A percentile compares a stretch with the other conserved stretches of the same genome.
phyloP scores from a whole-genome alignment of 2,113 vertebrate genomes.

The Potamarius usumacintae region DNA sequence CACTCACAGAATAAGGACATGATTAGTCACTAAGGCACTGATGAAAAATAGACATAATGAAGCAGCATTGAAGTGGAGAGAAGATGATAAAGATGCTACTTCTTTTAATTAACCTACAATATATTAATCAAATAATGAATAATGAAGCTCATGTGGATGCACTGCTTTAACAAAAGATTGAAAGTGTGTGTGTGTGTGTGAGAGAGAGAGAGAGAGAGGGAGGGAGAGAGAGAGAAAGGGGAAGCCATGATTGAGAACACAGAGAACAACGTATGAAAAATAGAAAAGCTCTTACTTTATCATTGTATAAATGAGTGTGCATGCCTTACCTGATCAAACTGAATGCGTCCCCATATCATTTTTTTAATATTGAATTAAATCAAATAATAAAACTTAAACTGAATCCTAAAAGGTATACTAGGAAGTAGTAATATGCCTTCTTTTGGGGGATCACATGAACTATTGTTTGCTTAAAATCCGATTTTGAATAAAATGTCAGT shows the following conservation, averaged over 20 bases:
- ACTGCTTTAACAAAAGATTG: constrained; percentile 11
- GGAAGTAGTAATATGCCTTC: not conserved
- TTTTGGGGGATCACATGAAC: constrained; percentile 4
- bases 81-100: constrained; percentile 14
- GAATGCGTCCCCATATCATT: not conserved
- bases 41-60: constrained; percentile 41
- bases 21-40: constrained; percentile 13
- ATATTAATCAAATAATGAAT: constrained; percentile 36
- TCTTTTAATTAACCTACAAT: constrained; percentile 47
- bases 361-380: not conserved
- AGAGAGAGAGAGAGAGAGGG: constrained; percentile 5
- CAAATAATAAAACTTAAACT: not conserved
- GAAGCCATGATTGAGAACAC: not conserved
- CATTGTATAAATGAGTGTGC: constrained; percentile 7
- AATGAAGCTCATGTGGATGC: constrained; percentile 18
- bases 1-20: constrained; percentile 4
- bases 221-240: constrained; percentile 29
- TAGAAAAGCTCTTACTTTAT: not conserved
- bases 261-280: not conserved
- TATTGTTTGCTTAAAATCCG: constrained; percentile 30
- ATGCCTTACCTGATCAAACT: not conserved
- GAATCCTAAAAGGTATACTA: not conserved
- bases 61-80: constrained; percentile 5
- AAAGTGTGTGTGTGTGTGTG: not conserved
- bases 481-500: constrained; percentile 29